These are phyloP conservation scores for Muscicapa adusta DNA, from an alignment of 2,113 vertebrate species.

Conservation along the genomic window DNA sequence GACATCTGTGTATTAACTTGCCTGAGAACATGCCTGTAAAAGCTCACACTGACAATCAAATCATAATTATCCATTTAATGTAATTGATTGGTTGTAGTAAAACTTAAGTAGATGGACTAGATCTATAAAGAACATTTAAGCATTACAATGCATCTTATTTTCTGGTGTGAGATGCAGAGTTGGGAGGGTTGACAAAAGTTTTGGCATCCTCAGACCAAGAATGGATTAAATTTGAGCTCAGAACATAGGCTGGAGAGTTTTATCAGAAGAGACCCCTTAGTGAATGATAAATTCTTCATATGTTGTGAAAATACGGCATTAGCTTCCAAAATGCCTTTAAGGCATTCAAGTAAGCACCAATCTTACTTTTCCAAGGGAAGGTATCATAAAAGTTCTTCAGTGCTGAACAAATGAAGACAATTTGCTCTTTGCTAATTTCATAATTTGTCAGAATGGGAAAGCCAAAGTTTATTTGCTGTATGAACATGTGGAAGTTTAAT, in stretches of 20 bases:
- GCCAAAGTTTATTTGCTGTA: not conserved
- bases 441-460: not conserved
- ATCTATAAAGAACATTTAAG: not conserved
- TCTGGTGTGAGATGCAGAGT: not conserved
- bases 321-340: constrained; percentile 26
- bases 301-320: not conserved
- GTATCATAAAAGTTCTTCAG: not conserved
- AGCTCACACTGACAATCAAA: constrained; percentile 1
- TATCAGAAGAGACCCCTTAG: not conserved
- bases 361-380: not conserved
- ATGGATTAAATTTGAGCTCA: not conserved
- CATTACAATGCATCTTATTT: not conserved
- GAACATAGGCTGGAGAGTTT: not conserved
- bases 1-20: not conserved
- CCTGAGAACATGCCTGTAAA: not conserved
- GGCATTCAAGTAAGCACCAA: not conserved
- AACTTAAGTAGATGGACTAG: not conserved
- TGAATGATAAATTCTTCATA: not conserved
- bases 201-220: not conserved
- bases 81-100: not conserved
- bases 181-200: not conserved
- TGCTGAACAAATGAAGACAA: not conserved
- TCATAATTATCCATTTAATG: not conserved
- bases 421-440: not conserved
- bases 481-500: not conserved